phyloP scores from a whole-genome alignment of 2,888 invertebrate species.

The Ectemnius cavifrons region DNA sequence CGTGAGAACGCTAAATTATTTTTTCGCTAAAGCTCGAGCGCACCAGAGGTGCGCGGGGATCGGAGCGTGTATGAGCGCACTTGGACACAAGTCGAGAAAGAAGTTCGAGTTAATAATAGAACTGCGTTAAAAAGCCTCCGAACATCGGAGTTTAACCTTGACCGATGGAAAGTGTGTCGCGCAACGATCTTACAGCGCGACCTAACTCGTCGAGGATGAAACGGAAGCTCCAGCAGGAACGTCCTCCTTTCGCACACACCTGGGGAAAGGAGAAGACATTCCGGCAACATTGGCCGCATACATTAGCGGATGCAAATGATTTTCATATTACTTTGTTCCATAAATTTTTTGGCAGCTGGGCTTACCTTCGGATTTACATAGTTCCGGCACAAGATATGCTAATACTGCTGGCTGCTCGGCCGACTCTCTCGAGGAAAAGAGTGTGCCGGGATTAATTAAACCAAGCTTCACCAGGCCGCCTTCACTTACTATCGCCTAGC shows the following conservation, averaged over 20 bases:
- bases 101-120: conserved; percentile 20
- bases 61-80: background rate
- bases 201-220: conserved; percentile 5
- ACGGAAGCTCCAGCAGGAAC: conserved; percentile 16
- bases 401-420: background rate
- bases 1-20: conserved; percentile 6
- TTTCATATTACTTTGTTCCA: conserved; percentile 10
- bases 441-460: conserved; percentile 21
- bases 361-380: background rate
- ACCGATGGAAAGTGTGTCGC: conserved; percentile 29
- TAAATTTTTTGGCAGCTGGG: background rate
- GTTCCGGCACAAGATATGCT: background rate
- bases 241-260: conserved; percentile 11
- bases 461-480: conserved; percentile 2
- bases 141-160: conserved; percentile 22
- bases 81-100: background rate
- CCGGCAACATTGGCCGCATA: background rate
- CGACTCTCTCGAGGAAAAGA: background rate
- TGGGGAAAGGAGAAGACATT: background rate
- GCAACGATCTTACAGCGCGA: conserved; percentile 24
- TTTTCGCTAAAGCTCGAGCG: background rate
- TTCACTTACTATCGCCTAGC: conserved; percentile 7
- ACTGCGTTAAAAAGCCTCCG: conserved; percentile 12
- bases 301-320: conserved; percentile 6
- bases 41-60: background rate